Evolutionary conservation across 2,113 vertebrate species (phyloP), one percentile per base, ranked within the genome.

Genomic region (Poicephalus meyeri): DNA sequence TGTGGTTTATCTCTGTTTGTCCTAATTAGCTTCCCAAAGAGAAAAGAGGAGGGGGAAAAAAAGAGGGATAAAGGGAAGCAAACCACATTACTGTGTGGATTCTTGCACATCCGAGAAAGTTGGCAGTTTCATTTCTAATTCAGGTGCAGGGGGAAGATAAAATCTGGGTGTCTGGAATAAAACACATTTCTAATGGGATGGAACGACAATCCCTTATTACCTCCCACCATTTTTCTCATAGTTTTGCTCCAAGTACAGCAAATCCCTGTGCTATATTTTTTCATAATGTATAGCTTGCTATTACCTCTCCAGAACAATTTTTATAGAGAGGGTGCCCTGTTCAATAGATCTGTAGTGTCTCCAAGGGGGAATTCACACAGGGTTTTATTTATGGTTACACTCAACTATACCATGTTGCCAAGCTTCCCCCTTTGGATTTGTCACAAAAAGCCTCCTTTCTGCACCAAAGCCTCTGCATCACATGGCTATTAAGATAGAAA

Each of bases 251-350:
- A 95, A 93, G 94, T 96, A 93, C 92, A 96, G 96, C 96, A 97
- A 96, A 96, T 96, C 95, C 95, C 95, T 16, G 65, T 52, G 93
- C 96, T 95, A 93, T 96, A 96, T 96, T 97, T 96, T 96, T 96
- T 95, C 93, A 94, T 96, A 97, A 97, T 81, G 93, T 97, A 96
- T 97, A 90, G 96, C 96, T 96, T 97, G 96, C 96, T 97, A 96
- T 96, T 96, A 97, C 96, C 96, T 93, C 96, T 97, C 96, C 92
- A 93, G 95, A 94, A 96, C 96, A 95, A 96, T 96, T 96, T 97
- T 95, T 96, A 96, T 96, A 96, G 96, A 97, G 92, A 96, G 95
- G 96, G 96, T 97, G 96, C 96, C 96, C 95, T 91, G 95, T 96
- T 97, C 96, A 96, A 96, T 93, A 94, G 96, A 96, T 97, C 96